A percentile compares a stretch with the other conserved stretches of the same genome.
Conservation (phyloP, 2,113 vertebrate genomes). For the Circaetus cinerascens region DNA sequence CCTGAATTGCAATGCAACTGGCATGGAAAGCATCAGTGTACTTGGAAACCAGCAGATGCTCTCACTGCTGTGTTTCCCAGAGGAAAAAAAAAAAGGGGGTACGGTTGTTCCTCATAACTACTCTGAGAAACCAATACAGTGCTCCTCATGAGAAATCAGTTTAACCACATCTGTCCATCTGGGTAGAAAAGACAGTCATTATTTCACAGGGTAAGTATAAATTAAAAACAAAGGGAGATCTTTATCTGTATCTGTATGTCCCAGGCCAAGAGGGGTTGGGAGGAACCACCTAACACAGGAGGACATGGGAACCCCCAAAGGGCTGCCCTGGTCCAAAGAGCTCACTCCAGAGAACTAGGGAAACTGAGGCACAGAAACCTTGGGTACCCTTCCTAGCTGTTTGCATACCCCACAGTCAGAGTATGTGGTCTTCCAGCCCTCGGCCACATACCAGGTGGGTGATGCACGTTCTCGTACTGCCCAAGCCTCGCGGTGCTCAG, state of each 20-base stretch:
- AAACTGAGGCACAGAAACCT: neutral
- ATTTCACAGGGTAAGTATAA: neutral
- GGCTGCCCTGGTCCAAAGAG: neutral
- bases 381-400: neutral
- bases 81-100: neutral
- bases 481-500: rapidly evolving
- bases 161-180: neutral
- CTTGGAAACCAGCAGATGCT: neutral
- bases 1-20: neutral
- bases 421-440: rapidly evolving
- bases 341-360: neutral
- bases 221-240: neutral
- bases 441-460: rapidly evolving
- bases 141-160: neutral
- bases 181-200: neutral
- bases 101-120: neutral
- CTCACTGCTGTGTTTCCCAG: neutral
- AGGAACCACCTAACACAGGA: neutral
- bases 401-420: no score
- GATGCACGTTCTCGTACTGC: rapidly evolving
- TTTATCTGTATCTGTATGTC: no score
- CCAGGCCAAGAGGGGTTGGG: neutral
- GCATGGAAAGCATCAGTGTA: neutral
- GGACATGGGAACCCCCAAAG: neutral
- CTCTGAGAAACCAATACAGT: neutral